These are phyloP conservation scores for Tamias sibiricus DNA, from an alignment of 2,113 vertebrate species.

Conservation along the genomic window DNA sequence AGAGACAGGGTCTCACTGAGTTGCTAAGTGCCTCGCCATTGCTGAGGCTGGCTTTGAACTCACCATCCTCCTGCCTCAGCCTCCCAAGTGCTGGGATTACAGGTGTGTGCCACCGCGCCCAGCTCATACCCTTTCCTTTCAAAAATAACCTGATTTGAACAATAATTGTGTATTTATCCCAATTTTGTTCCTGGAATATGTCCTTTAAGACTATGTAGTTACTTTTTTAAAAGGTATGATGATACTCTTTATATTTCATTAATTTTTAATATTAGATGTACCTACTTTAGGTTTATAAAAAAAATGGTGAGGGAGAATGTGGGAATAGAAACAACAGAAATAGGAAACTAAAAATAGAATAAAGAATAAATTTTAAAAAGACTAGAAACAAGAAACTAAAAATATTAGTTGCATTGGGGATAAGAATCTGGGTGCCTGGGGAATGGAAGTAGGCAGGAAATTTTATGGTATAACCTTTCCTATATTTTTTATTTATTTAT, in stretches of 20 bases:
- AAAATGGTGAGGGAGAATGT: background rate
- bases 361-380: background rate
- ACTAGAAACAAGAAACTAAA: background rate
- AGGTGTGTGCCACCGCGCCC: too few relatives aligned
- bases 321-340: too few relatives aligned
- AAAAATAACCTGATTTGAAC: background rate
- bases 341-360: background rate
- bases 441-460: background rate
- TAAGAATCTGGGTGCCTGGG: background rate
- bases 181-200: background rate
- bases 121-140: slow-evolving; percentile 25
- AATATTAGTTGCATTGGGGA: background rate
- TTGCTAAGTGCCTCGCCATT: too few relatives aligned
- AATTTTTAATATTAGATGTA: background rate
- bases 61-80: too few relatives aligned
- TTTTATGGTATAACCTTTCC: background rate
- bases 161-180: background rate
- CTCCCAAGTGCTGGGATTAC: too few relatives aligned
- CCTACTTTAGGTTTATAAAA: background rate
- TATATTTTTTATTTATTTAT: too few relatives aligned
- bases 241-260: background rate
- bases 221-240: background rate
- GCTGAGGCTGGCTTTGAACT: too few relatives aligned
- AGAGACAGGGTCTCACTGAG: too few relatives aligned
- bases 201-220: background rate